Base-by-base conservation (phyloP, 2,113 vertebrate species). In the Callorhinus ursinus region DNA sequence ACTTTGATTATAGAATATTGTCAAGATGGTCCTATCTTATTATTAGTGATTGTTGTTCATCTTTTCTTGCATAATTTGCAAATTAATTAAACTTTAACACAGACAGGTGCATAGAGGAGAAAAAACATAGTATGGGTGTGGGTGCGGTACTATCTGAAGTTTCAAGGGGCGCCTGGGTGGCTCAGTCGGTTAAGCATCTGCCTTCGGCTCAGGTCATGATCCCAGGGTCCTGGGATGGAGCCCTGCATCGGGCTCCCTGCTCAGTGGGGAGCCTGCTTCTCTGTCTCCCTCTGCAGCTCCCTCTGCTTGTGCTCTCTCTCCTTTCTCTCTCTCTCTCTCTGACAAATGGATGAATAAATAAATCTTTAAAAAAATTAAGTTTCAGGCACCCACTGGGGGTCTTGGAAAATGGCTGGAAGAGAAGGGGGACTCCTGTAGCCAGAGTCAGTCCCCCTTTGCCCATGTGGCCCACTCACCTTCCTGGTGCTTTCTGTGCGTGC, bases 381-480 rank as follows among this genome's bases (percentile, higher is more conserved):
- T 33, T 77, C 46, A 31, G 26, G 7, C 28, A 77, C 42, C 46
- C 28, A 10, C 76, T 51, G 42, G 7, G 72, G 72, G 24, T 28
- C 72, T 76, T 28, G 39, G 42, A 16, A 46, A 76, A 69, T 36
- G 67, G 8, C 67, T 36, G 4, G 33, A 46, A 46, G 42, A 76
- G 42, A 26, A 36, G 21, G 33, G 33, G 33, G n/a, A 57, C 19
- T 76, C 72, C 13, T 46, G 46, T 33, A 8, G 28, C 67, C 12
- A 57, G 33, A 6, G 53, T 19, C 7, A 1, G 4, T 69, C 7
- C 46, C 31, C 21, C 39, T 22, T 46, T 5, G n/a, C 4, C 61
- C 14, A 0, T 0, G 1, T 12, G 36, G 24, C 9, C 21, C 4
- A 0, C 11, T 13, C 5, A 5, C 4, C 2, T 28, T 28, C 14